phyloP scores from a whole-genome alignment of 2,888 invertebrate species.

The Molanna angustata region DNA sequence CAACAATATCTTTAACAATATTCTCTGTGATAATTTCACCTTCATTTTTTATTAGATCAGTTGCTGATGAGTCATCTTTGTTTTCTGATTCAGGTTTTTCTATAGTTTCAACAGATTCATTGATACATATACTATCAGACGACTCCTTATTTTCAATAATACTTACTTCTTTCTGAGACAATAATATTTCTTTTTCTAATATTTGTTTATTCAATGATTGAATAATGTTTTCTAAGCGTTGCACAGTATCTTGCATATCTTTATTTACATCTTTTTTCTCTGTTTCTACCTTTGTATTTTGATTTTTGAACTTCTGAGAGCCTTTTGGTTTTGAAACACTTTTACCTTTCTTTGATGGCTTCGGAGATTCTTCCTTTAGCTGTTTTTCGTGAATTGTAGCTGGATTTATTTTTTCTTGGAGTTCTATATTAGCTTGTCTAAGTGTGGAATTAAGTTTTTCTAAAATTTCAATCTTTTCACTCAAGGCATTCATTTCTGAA shows the following conservation, averaged over 20 bases:
- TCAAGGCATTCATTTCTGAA: conserved; percentile 46
- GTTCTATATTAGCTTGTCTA: conserved; percentile 44
- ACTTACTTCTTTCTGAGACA: conserved; percentile 45
- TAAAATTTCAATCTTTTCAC: conserved; percentile 53
- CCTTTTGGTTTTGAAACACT: conserved; percentile 41
- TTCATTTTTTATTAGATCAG: too few relatives aligned
- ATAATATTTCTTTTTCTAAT: conserved; percentile 47
- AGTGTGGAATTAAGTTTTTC: conserved; percentile 55
- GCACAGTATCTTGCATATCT: conserved; percentile 31
- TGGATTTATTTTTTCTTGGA: conserved; percentile 27
- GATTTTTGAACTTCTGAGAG: conserved; percentile 43
- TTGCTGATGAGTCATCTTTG: background rate
- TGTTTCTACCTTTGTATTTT: conserved; percentile 45
- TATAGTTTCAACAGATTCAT: conserved; percentile 35
- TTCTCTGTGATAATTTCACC: background rate
- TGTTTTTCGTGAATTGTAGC: conserved; percentile 35
- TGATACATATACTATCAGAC: conserved; percentile 21
- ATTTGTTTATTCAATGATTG: conserved; percentile 53
- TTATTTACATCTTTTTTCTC: conserved; percentile 43
- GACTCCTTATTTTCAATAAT: conserved; percentile 38
- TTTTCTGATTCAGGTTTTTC: conserved; percentile 4
- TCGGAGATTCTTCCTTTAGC: conserved; percentile 41
- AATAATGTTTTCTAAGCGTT: conserved; percentile 45
- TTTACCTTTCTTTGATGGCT: conserved; percentile 44
- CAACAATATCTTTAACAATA: background rate